Base-by-base conservation (phyloP, 1,140 invertebrate species). In the Wasmannia auropunctata region DNA sequence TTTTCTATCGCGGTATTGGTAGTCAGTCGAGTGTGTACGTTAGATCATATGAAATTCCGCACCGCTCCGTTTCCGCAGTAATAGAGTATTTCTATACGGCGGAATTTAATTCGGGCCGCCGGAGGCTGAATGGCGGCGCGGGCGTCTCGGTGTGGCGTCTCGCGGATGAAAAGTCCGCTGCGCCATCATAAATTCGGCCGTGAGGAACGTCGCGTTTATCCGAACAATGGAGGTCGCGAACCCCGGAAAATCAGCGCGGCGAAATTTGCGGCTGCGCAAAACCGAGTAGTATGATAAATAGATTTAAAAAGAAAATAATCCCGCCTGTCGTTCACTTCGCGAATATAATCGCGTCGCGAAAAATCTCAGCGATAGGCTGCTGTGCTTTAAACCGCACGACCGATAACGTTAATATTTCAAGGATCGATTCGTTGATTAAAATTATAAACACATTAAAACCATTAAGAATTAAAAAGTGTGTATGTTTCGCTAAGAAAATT, bases 171-270 rank as follows among this genome's bases (percentile, higher is more conserved):
- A 86, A 86, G 85, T 86, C 84, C 67, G 65, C 77, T 46, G 43
- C 56, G 69, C 43, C 85, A n/a, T 63, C 79, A 86, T 86, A 84
- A 86, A 86, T 86, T 86, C 80, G 79, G 67, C 79, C 43, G 85
- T 69, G 70, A 86, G 79, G 54, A 86, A 75, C 85, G 34, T 86
- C 58, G 79, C 79, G 54, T 86, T 86, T 84, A 84, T 84, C 79
- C 51, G 85, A 84, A 86, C 85, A 86, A 86, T 86, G 37, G 51
- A 43, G 65, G 49, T 72, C 79, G 51, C 79, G 58, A 84, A 37
- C 49, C 54, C 46, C 79, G 85, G 85, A 84, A 86, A 86, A 86
- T 86, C 80, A 81, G 85, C 56, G 37, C 72, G 34, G 49, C 25
- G 34, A 72, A 81, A 58, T 81, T 81, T 37, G 79, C 65, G 65